Base-by-base conservation (phyloP, 2,113 vertebrate species). In the Chascanopsetta lugubris region DNA sequence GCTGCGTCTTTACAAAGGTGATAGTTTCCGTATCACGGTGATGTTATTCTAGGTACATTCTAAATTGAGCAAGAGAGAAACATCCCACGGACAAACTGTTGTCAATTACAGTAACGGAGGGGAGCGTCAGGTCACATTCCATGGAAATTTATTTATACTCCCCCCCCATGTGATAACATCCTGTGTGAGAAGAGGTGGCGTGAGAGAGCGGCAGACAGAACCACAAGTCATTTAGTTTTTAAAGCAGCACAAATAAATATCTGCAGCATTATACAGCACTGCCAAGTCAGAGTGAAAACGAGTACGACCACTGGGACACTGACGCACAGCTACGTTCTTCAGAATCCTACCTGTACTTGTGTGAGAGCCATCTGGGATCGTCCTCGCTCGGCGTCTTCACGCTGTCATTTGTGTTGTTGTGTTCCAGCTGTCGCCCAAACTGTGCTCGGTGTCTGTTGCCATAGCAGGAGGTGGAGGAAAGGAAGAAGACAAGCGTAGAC, bases 331-430 rank as follows among this genome's bases (percentile, higher is more conserved):
- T 12, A 18, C 15, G 5, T 18, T n/a, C 29, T 12, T 49, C 6
- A 22, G 29, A 8, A 11, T 54, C 83, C 74, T 87, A 92, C 91
- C 87, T 87, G 82, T 30, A 27, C 40, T 65, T 85, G 81, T 45
- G 77, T 82, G 17, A 83, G 82, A 81, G 85, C 86, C 90, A 92
- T 91, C 38, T 61, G 64, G 48, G 64, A 61, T 2, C 49, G 69
- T 72, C 75, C 56, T 18, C n/a, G 15, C 56, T 54, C 51, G 26
- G 7, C n/a, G 10, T 8, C 38, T 6, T 42, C 38, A 75, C 11
- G 11, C 24, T 47, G 57, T 77, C 61, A 69, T 75, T 43, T 62
- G 50, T 59, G 48, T 5, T 63, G 70, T 59, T n/a, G 53, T 70
- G 47, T 45, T 80, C 3, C n/a, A 32, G n/a, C 50, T 53, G 24